Evolutionary conservation across 1,140 invertebrate genomes (phyloP).

Genomic region (Dufourea novaeangliae): DNA sequence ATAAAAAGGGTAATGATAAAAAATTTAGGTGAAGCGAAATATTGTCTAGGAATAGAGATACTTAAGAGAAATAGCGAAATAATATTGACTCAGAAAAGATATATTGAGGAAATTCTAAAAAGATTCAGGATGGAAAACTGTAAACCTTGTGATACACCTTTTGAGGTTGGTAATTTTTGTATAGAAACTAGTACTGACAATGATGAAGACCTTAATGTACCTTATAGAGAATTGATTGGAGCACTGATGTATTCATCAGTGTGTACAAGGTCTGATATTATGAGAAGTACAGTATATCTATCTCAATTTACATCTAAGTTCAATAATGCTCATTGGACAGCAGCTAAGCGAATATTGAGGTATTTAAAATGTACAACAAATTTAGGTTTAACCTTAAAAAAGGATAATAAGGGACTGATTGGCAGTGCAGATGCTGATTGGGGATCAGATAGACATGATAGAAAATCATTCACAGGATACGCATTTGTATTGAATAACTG

Average conservation of each 20-base stretch:
- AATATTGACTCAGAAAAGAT: background rate
- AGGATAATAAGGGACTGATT: slow-evolving; percentile 10
- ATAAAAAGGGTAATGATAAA: background rate
- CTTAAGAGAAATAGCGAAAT: background rate
- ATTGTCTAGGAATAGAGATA: background rate
- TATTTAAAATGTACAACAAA: slow-evolving; percentile 75
- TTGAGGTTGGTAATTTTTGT: background rate
- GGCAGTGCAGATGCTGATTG: slow-evolving; percentile 78
- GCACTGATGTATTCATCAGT: slow-evolving; percentile 2
- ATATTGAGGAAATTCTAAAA: slow-evolving; percentile 11
- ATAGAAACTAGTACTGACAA: slow-evolving; percentile 28
- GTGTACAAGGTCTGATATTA: slow-evolving; percentile 73
- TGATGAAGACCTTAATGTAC: background rate
- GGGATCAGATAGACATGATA: slow-evolving; percentile 61
- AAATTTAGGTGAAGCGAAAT: background rate
- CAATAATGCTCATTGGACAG: slow-evolving; percentile 67
- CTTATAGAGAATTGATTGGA: slow-evolving; percentile 24
- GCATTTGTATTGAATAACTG: slow-evolving; percentile 49
- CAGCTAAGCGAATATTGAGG: slow-evolving; percentile 72
- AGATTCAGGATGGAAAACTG: slow-evolving; percentile 10
- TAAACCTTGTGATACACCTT: background rate
- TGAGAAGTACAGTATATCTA: slow-evolving; percentile 69
- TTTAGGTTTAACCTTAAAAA: slow-evolving; percentile 56
- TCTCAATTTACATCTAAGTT: slow-evolving; percentile 65
- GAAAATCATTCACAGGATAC: slow-evolving; percentile 65